Base-by-base conservation (phyloP, 2,797 vertebrate genomes). In the Chaetodon trifasciatus region DNA sequence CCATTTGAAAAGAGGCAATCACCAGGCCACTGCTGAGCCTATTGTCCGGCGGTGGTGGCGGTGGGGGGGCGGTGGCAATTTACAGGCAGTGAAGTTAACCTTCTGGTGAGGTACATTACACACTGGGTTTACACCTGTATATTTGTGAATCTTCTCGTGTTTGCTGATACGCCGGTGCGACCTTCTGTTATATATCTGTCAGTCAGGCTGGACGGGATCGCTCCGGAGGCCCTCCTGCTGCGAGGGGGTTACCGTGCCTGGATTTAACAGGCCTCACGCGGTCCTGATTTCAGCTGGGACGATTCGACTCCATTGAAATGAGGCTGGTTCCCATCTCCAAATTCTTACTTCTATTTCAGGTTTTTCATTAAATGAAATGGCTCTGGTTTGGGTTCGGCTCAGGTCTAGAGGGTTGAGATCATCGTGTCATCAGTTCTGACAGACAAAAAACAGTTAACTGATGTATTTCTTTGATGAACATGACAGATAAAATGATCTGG, bases 1-100 rank as follows among this genome's bases (percentile, higher is more conserved):
- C 97, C 98, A 99, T 99, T 96, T 98, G 98, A 99, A 99, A 99
- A 96, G 98, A 98, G 96, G 97, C 97, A 98, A 99, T 99, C 98
- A 98, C 96, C 96, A 96, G 96, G 96, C 97, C 95, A 97, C 97
- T 95, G 97, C 97, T 97, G 97, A 97, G 97, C 95, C 97, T 97
- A 98, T 99, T 99, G 98, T 99, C 98, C 97, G 92, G 82, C 42
- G 83, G 78, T 13, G 84, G 80, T 53, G 81, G 88, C 79, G 87
- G 83, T 80, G 74, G 90, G 88, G 89, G 68, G 79, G 68, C 1
- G 64, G 68, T 5, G 53, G 85, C 70, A 88, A 91, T 93, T 91
- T 92, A 81, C 83, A 88, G 88, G 82, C 88, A 24, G 86, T 40
- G 90, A 84, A 92, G 90, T 92, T 93, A 92, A 93, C 90, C 92